These are phyloP conservation scores for Adelphocoris suturalis DNA, from an alignment of 2,888 invertebrate species.

Conservation along the genomic window DNA sequence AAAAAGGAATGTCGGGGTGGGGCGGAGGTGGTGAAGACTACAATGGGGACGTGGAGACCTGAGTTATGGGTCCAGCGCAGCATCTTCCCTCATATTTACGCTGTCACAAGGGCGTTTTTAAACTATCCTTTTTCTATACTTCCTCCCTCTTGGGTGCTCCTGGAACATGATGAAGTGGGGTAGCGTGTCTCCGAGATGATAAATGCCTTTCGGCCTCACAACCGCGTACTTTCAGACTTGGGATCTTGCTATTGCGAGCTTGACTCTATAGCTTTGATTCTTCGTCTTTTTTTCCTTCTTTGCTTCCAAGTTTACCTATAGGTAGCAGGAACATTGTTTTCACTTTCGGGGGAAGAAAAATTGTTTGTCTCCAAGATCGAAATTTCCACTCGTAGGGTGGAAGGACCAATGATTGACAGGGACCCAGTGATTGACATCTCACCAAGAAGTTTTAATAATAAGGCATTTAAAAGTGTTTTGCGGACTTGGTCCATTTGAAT, in stretches of 20 bases:
- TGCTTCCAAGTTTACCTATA: too few species aligned
- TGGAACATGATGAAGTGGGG: conserved; percentile 61
- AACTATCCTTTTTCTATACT: conserved; percentile 7
- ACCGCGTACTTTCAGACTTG: not conserved
- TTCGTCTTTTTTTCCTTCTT: too few species aligned
- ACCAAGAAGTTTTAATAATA: too few species aligned
- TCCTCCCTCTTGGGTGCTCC: not conserved
- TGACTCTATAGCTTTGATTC: not conserved
- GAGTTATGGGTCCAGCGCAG: conserved; percentile 58
- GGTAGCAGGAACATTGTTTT: too few species aligned
- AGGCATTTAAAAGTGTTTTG: too few species aligned
- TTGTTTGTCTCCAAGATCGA: too few species aligned
- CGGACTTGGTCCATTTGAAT: too few species aligned
- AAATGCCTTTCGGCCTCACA: not conserved
- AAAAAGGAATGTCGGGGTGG: not conserved
- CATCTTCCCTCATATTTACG: conserved; percentile 61
- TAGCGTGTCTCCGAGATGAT: conserved; percentile 52
- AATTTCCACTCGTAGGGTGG: too few species aligned
- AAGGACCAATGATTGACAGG: too few species aligned
- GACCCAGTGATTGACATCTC: too few species aligned
- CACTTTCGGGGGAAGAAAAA: too few species aligned
- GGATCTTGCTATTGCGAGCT: not conserved
- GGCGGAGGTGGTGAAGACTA: conserved; percentile 37
- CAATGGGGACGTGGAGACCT: conserved; percentile 50
- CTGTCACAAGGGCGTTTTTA: conserved; percentile 42